phyloP scores from a whole-genome alignment of 2,113 vertebrate genomes.

The Sisor rabdophorus region DNA sequence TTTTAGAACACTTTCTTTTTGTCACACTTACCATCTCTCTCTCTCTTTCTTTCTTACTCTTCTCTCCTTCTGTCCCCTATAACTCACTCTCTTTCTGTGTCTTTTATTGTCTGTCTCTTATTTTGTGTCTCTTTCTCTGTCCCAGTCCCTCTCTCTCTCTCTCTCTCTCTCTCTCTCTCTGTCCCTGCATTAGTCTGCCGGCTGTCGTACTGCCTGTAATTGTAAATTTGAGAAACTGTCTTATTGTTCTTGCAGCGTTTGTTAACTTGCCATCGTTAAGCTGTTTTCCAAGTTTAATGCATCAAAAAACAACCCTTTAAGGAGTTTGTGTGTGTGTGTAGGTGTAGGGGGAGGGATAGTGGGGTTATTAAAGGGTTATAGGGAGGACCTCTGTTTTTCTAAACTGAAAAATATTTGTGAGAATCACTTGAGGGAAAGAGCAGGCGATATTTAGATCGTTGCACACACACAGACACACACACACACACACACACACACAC shows the following conservation, averaged over 20 bases:
- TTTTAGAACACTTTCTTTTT: conserved; percentile 3
- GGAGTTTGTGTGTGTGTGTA: conserved; percentile 12
- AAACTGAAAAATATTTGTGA: conserved; percentile 44
- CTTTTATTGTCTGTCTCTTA: not conserved
- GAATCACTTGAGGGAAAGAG: conserved; percentile 41
- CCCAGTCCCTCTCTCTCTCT: too few species aligned
- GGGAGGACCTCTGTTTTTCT: conserved; percentile 45
- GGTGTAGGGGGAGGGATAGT: conserved; percentile 5
- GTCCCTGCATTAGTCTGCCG: not conserved
- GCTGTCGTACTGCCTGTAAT: conserved; percentile 1
- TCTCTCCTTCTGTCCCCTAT: too few species aligned
- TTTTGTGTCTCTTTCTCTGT: too few species aligned
- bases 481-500: conserved; percentile 14
- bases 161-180: too few species aligned
- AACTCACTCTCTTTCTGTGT: too few species aligned
- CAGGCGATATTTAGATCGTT: conserved; percentile 16
- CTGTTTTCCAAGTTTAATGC: conserved; percentile 14
- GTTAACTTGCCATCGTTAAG: not conserved
- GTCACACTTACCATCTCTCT: not conserved
- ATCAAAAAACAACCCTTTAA: conserved; percentile 4
- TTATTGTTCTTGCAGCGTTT: not conserved
- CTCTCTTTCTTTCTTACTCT: not conserved
- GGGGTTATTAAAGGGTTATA: conserved; percentile 12
- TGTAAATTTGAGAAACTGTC: conserved; percentile 10
- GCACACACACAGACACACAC: not conserved